A percentile compares a stretch with the other conserved stretches of the same genome.
These are phyloP conservation scores for Clanis bilineata DNA, from an alignment of 2,888 invertebrate genomes.

Conservation along the genomic window DNA sequence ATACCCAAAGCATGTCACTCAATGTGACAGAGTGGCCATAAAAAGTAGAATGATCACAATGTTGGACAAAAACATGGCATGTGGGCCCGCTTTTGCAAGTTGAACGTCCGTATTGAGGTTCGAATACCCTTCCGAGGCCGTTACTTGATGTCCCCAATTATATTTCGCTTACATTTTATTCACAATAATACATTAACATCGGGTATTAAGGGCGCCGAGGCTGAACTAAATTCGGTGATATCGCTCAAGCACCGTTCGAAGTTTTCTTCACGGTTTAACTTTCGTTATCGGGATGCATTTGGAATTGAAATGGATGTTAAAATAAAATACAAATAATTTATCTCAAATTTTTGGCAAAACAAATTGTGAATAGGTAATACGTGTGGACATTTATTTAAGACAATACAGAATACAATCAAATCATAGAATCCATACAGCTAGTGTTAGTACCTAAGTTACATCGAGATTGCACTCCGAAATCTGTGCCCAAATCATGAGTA, in stretches of 20 bases:
- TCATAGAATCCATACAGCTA: no score
- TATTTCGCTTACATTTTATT: constrained; percentile 20
- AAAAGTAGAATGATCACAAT: constrained; percentile 51
- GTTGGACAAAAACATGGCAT: constrained; percentile 45
- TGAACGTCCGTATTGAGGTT: constrained; percentile 50
- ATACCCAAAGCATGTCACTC: constrained; percentile 25
- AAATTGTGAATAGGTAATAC: no score
- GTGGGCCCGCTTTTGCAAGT: constrained; percentile 51
- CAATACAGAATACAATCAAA: no score
- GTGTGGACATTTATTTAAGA: no score
- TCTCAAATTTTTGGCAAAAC: no score
- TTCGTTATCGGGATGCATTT: neutral
- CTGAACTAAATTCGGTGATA: neutral
- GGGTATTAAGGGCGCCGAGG: neutral
- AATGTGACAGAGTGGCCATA: constrained; percentile 41
- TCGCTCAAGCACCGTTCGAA: neutral
- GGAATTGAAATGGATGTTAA: neutral
- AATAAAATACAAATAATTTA: no score
- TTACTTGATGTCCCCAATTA: constrained; percentile 39
- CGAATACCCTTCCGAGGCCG: constrained; percentile 34
- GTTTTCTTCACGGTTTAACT: neutral
- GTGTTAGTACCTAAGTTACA: no score
- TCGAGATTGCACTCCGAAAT: no score
- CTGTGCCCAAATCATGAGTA: no score
- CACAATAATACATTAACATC: neutral